phyloP scores from a whole-genome alignment of 2,888 invertebrate genomes.

The Macaria notata region DNA sequence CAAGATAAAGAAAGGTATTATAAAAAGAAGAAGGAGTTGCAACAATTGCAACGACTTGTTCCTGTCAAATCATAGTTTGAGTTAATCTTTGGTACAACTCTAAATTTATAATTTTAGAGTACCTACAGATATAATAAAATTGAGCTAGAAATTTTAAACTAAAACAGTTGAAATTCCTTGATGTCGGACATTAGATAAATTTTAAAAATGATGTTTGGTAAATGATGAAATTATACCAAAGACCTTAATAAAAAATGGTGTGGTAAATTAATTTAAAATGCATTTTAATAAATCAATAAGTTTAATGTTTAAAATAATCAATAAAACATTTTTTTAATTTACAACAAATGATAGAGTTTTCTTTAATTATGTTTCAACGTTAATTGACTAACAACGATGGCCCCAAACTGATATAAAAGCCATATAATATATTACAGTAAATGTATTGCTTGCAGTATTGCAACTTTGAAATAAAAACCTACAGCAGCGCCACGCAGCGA shows the following conservation, averaged over 20 bases:
- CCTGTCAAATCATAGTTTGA: slow-evolving; percentile 27
- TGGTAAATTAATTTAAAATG: slow-evolving; percentile 18
- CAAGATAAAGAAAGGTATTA: slow-evolving; percentile 55
- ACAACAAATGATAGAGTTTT: slow-evolving; percentile 44
- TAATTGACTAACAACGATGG: slow-evolving; percentile 60
- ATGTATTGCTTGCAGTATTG: too few relatives aligned
- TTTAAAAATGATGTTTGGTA: too few relatives aligned
- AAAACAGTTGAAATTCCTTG: too few relatives aligned
- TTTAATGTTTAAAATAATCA: slow-evolving; percentile 39
- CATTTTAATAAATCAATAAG: slow-evolving; percentile 29
- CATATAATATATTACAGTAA: not conserved
- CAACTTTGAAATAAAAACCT: too few relatives aligned
- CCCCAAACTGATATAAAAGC: slow-evolving; percentile 27
- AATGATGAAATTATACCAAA: too few relatives aligned
- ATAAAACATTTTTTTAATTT: slow-evolving; percentile 46
- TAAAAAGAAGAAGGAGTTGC: slow-evolving; percentile 56
- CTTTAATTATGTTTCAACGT: slow-evolving; percentile 32
- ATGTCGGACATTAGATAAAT: too few relatives aligned
- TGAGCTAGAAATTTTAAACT: too few relatives aligned
- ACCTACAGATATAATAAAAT: too few relatives aligned
- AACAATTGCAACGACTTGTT: slow-evolving; percentile 60
- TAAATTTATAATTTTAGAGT: too few relatives aligned
- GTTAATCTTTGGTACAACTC: too few relatives aligned
- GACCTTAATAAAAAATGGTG: too few relatives aligned
- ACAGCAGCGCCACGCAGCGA: too few relatives aligned